A percentile compares a stretch with the other conserved stretches of the same genome.
Conservation (phyloP, 2,113 vertebrate species). For the Panthera leo region DNA sequence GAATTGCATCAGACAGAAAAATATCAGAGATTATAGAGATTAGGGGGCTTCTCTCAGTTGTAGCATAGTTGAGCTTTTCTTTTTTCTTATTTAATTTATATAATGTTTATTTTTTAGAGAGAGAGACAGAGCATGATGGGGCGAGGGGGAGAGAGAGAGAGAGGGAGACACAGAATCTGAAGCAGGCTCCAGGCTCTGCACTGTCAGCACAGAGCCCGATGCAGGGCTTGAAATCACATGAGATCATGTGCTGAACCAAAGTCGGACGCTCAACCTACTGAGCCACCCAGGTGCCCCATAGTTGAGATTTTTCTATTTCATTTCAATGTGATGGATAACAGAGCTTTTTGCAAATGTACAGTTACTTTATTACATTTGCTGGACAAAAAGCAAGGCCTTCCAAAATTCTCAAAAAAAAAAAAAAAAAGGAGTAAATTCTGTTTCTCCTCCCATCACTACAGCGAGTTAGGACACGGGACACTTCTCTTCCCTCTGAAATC, state of each 20-base stretch:
- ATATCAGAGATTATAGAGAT: background rate
- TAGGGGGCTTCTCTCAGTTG: background rate
- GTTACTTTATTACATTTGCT: background rate
- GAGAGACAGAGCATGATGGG: no score
- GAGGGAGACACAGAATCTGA: no score
- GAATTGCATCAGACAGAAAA: background rate
- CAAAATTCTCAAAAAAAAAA: background rate
- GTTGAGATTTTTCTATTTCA: conserved; percentile 1
- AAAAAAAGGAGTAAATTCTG: background rate
- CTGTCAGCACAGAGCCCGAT: no score
- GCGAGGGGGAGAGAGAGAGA: no score
- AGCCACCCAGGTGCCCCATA: background rate
- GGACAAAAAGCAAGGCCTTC: background rate
- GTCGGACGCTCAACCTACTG: no score
- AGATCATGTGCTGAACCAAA: no score
- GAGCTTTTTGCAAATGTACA: background rate
- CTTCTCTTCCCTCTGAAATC: background rate
- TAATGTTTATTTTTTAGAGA: no score
- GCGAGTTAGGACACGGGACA: background rate
- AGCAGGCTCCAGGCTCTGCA: no score
- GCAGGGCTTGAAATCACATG: no score
- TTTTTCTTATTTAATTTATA: no score
- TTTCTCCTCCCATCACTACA: background rate
- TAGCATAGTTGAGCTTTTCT: background rate
- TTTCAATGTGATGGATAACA: background rate